Percentiles rank a stretch among this genome's conserved stretches.
phyloP scores from a whole-genome alignment of 2,888 invertebrate species.

The Acanthosoma haemorrhoidale region DNA sequence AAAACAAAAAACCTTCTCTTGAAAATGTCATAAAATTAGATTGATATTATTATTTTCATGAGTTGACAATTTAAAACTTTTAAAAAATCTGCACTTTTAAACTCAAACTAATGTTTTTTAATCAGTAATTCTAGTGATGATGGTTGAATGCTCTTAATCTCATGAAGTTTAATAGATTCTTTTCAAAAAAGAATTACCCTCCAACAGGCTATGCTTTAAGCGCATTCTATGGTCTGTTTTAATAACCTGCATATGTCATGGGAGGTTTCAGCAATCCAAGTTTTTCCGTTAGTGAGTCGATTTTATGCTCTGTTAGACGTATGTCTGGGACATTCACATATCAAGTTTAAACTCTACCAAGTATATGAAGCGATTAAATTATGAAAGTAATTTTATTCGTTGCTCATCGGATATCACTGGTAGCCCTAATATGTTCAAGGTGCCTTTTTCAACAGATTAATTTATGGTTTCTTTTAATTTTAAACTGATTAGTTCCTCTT shows the following conservation, averaged over 20 bases:
- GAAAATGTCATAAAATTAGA: not conserved
- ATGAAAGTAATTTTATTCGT: slow-evolving; percentile 13
- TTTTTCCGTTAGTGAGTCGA: not conserved
- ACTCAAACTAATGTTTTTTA: not conserved
- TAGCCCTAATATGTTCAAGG: slow-evolving; percentile 22
- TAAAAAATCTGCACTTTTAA: not conserved
- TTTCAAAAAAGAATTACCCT: not conserved
- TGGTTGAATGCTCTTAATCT: not conserved
- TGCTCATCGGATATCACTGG: not conserved
- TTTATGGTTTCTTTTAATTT: not conserved
- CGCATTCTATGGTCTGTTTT: not conserved
- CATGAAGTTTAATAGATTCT: not conserved
- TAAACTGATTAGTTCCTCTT: not conserved
- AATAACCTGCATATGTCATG: slow-evolving; percentile 15
- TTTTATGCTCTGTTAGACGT: not conserved
- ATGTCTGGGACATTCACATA: not conserved
- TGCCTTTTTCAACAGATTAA: not conserved
- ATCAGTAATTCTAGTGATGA: too few relatives aligned
- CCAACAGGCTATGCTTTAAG: not conserved
- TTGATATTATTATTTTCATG: not conserved
- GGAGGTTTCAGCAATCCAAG: slow-evolving; percentile 12
- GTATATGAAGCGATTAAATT: slow-evolving; percentile 25
- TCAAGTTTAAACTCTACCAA: not conserved
- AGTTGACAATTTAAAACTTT: not conserved
- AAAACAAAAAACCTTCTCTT: too few relatives aligned